Evolutionary conservation across 2,888 invertebrate genomes (phyloP), one percentile per base, ranked within the genome.

Genomic region (Pammene fasciana): DNA sequence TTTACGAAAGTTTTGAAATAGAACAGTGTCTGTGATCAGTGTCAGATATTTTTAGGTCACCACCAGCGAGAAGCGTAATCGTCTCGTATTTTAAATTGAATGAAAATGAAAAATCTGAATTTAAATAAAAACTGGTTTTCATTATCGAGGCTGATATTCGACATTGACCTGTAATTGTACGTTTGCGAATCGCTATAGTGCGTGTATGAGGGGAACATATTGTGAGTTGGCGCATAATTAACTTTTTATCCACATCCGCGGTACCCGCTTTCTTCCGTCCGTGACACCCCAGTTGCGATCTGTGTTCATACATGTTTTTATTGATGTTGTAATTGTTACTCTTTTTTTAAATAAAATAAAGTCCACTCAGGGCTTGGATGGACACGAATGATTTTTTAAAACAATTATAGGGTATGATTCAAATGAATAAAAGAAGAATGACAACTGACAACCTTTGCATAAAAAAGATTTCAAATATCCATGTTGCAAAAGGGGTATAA

Each of bases 241-340:
- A 65, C 65, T 65, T 70, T 70, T 65, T 70, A 70, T 70, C 54
- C 79, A 77, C 76, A 82, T 84, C 82, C 83, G 81, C 75, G 75
- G 75, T 72, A 68, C 74, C 81, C 82, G 85, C 86, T 89, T 90
- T 89, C 89, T 86, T 86, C 83, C 84, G 82, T 73, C 82, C 86
- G 89, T 89, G 85, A 89, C 85, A 90, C 80, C 84, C 89, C 83
- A 89, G 83, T 90, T 89, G 78, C 86, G 80, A 88, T 89, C 79
- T 86, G 81, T 88, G 88, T 78, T 81, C 81, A 78, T 79, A 74
- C 77, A 73, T 80, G 82, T 78, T 82, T 83, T 80, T 82, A 83
- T 80, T 81, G 81, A 79, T 65, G 71, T 73, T 65, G 74, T 52
- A 55, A 43, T 52, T 46, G 56, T 70, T 65, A 68, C 65, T 59